Evolutionary conservation across 2,797 vertebrate genomes (phyloP).

Genomic region (Hemitrygon akajei): DNA sequence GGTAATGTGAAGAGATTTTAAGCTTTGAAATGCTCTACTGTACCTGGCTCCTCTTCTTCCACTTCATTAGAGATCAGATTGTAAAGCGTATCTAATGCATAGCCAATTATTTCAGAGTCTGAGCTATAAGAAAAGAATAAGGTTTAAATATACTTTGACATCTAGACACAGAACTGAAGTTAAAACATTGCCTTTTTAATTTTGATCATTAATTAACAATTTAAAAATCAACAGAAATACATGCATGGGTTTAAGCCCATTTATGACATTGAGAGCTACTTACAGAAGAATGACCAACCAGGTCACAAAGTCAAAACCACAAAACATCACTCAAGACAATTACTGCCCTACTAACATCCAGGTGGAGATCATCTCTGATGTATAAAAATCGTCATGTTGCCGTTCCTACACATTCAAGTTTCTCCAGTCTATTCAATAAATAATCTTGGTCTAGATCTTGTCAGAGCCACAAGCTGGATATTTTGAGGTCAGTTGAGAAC

Average conservation of each 20-base stretch:
- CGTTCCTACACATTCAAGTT: neutral
- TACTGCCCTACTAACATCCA: neutral
- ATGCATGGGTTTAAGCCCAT: neutral
- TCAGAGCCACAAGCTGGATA: neutral
- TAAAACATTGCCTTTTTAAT: neutral
- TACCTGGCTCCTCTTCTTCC: conserved; percentile 91
- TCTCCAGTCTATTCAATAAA: neutral
- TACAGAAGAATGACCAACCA: neutral
- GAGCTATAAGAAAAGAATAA: conserved; percentile 63
- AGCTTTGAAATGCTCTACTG: neutral
- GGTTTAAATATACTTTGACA: neutral
- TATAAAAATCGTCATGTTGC: neutral
- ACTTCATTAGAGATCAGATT: conserved; percentile 93
- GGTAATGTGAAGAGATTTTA: neutral
- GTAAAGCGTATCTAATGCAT: conserved; percentile 93
- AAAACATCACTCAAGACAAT: neutral
- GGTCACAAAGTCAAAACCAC: neutral
- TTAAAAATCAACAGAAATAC: neutral
- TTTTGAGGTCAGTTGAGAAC: neutral
- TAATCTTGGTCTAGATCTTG: neutral
- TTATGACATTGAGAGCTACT: neutral
- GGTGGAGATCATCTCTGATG: neutral
- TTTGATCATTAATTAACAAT: neutral
- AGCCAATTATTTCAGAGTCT: conserved; percentile 97
- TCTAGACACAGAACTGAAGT: neutral